Evolutionary conservation across 2,113 vertebrate species (phyloP), one percentile per base, ranked within the genome.

Genomic region (Phrynocephalus versicolor): DNA sequence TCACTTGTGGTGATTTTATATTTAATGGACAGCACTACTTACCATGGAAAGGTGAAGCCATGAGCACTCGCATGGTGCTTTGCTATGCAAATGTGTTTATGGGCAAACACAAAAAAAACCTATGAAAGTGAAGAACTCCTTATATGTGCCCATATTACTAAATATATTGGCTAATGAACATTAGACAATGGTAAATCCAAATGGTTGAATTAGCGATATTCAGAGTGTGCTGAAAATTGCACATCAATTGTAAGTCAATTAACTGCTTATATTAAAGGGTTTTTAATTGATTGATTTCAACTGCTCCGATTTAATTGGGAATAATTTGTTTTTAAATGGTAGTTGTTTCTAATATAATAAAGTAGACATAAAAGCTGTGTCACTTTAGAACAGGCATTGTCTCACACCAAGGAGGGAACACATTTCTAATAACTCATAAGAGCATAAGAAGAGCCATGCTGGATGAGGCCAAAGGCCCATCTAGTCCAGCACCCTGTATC

Each of bases 61-160:
- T 51, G 45, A 10, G 45, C 45, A 51, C 45, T 51, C 10, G 5
- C 45, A 51, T 51, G 45, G 45, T 10, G 5, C 45, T 51, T 51
- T 51, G 5, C 10, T 51, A 51, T 51, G 45, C 45, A 51, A 51
- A 51, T 51, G 5, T 51, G 45, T 51, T 51, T 51, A 51, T 51
- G 45, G 45, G 45, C 45, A 51, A 51, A 51, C 10, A 6, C 5
- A 10, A 51, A 51, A 10, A 51, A 51, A 51, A 51, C 45, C 5
- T 51, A 5, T 51, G 45, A 51, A 51, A 51, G 45, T 6, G 45
- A 10, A 5, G 10, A 51, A 51, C 45, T 51, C 10, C 10, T 51
- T 51, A 51, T 51, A 51, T 51, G 45, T 74, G 65, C 55, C 88
- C 79, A 37, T 62, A 33, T 90, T 90, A 74, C 78, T 84, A 88